Base-by-base conservation (phyloP, 1,140 invertebrate species). In the Aphidius ervi region DNA sequence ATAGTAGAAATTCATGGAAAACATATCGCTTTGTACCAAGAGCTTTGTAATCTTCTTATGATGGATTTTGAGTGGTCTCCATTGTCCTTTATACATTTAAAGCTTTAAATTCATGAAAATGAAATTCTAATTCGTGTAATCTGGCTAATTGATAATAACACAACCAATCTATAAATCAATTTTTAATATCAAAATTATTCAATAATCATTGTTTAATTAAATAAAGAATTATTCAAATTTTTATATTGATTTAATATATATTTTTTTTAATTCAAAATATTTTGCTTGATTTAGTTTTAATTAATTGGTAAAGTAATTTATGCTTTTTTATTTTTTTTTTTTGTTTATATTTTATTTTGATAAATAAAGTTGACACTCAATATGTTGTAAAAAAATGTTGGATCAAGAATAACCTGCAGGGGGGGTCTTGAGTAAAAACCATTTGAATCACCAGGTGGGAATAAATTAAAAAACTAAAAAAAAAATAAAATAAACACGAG, bases 21-120 rank as follows among this genome's bases (percentile, higher is more conserved):
- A 50, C 48, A 31, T 53, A 53, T 53, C 50, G 50, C 9, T 41
- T 43, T 43, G 9, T 42, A 31, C 5, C 23, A 10, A 31, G 40
- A 23, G 43, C 53, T 42, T 46, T 54, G 42, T 66, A 50, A 67
- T 69, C 66, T 62, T 53, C 66, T 69, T 65, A 67, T 64, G 23
- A 31, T 52, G 61, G 66, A 61, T 70, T 65, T 60, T 58, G 16
- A 49, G 23, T 50, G 58, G 45, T 40, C 39, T 43, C 20, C n/a
- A 20, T 54, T 20, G 52, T 54, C 39, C 5, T 54, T 54, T 40
- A 16, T 42, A n/a, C 23, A 31, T 54, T 5, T 42, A 42, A 37
- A 52, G 31, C 37, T 7, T 52, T 3, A 10, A 10, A 7, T 31
- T 31, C 10, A 10, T 9, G 9, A 7, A 37, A 9, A 9, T 9